Evolutionary conservation across 2,797 vertebrate species (phyloP).

Genomic region (Ceryle rudis): DNA sequence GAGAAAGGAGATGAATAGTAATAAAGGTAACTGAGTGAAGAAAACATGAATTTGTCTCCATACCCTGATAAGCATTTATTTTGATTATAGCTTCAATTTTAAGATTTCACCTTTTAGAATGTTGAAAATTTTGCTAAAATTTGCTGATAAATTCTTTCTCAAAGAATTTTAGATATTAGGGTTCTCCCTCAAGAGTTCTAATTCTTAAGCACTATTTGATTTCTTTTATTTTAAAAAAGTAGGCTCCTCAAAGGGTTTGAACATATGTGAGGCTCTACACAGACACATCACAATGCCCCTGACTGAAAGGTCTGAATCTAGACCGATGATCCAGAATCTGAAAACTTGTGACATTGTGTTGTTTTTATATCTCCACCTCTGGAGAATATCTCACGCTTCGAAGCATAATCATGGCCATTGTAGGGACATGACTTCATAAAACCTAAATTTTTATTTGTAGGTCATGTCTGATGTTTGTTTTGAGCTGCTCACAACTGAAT

Average conservation of each 20-base stretch:
- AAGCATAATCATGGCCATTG: accelerated
- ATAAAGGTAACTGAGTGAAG: not conserved
- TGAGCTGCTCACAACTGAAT: not conserved
- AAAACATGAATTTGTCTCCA: not conserved
- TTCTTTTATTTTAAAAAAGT: not conserved
- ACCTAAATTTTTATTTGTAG: not conserved
- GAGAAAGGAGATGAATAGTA: not conserved
- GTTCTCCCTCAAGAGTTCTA: not conserved
- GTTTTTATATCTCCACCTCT: not conserved
- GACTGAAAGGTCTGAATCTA: not conserved
- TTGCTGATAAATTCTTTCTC: not conserved
- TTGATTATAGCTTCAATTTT: not conserved
- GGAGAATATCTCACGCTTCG: not conserved
- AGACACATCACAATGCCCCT: accelerated
- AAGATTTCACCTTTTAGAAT: not conserved
- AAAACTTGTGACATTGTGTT: not conserved
- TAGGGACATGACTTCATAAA: not conserved
- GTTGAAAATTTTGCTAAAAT: not conserved
- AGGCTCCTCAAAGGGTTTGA: not conserved
- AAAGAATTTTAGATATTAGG: not conserved
- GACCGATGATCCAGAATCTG: not conserved
- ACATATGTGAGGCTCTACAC: not conserved
- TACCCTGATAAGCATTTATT: not conserved
- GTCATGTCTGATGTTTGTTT: not conserved
- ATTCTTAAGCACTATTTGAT: not conserved